These are phyloP conservation scores for Batillaria attramentaria DNA, from an alignment of 1,140 invertebrate genomes.

Conservation along the genomic window DNA sequence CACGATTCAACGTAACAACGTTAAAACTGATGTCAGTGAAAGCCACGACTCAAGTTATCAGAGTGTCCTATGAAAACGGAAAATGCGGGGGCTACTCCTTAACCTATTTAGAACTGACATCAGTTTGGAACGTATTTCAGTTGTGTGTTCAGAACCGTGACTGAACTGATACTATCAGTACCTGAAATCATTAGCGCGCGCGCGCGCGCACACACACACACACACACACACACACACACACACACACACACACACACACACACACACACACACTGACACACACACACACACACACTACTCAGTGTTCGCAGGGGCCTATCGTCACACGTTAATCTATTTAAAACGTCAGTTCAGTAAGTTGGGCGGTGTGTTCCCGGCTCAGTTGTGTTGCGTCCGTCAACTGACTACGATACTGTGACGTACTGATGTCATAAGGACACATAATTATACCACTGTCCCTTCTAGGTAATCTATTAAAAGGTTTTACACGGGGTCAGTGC, in stretches of 20 bases:
- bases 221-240: conserved; percentile 6
- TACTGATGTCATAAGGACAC: not conserved
- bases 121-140: not conserved
- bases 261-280: not conserved
- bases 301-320: not conserved
- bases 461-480: not conserved
- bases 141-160: not conserved
- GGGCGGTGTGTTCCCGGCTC: too few relatives aligned
- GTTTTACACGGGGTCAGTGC: too few relatives aligned
- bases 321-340: not conserved
- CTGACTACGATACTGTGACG: not conserved
- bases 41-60: not conserved
- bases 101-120: too few relatives aligned
- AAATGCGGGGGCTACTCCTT: not conserved
- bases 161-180: not conserved
- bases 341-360: not conserved
- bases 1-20: too few relatives aligned
- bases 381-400: not conserved
- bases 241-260: not conserved
- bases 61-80: not conserved
- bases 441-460: not conserved
- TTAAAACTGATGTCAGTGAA: too few relatives aligned
- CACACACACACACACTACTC: not conserved
- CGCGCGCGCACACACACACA: too few relatives aligned
- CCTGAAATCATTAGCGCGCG: not conserved